A percentile compares a stretch with the other conserved stretches of the same genome.
Evolutionary conservation across 2,113 vertebrate genomes (phyloP).

Genomic region (Neotoma lepida): DNA sequence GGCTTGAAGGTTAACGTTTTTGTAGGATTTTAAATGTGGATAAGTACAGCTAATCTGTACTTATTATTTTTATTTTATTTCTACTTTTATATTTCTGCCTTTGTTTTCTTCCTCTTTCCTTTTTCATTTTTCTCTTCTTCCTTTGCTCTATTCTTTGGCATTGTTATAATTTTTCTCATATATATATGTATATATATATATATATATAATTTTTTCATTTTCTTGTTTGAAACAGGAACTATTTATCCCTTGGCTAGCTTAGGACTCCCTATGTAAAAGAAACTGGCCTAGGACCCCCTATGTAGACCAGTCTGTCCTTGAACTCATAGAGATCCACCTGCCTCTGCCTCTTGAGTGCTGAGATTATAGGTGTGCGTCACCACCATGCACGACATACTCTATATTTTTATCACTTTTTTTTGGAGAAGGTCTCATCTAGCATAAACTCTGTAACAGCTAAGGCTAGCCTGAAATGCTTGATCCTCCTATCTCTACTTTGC

Average conservation of each 20-base stretch:
- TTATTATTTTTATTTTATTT: slow-evolving; percentile 21
- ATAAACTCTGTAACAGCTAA: background rate
- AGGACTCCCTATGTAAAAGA: background rate
- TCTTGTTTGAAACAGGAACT: background rate
- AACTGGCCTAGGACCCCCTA: background rate
- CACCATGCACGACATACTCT: background rate
- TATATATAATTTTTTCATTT: background rate
- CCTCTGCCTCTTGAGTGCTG: background rate
- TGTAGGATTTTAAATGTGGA: slow-evolving; percentile 18
- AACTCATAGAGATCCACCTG: background rate
- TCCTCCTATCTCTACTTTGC: background rate
- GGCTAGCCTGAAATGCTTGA: background rate
- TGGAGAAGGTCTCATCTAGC: background rate
- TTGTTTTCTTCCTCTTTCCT: background rate
- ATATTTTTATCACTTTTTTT: background rate
- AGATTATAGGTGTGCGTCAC: background rate
- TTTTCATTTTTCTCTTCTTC: background rate
- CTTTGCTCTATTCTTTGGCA: background rate
- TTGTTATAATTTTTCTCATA: too few species aligned
- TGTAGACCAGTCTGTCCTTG: background rate
- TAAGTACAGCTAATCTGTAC: slow-evolving; percentile 27
- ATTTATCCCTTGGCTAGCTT: background rate
- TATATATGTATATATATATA: too few species aligned
- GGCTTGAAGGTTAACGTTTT: slow-evolving; percentile 3
- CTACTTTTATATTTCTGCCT: slow-evolving; percentile 54